Evolutionary conservation across 2,113 vertebrate genomes (phyloP).

Genomic region (Oncorhynchus kisutch): DNA sequence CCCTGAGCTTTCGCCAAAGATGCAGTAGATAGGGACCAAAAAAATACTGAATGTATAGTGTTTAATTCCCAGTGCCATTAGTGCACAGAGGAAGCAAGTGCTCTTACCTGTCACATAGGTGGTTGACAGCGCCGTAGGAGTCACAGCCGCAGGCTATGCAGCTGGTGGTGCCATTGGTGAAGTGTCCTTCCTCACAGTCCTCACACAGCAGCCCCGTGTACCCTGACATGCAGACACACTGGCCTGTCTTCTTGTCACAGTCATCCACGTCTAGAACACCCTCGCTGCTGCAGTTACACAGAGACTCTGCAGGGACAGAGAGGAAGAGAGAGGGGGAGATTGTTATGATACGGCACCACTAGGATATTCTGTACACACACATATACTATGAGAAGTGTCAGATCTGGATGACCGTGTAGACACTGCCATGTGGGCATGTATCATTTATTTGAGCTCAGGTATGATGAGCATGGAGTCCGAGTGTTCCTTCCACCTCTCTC

Average conservation of each 20-base stretch:
- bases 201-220: constrained; percentile 73
- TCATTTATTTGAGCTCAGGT: constrained; percentile 61
- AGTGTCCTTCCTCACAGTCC: constrained; percentile 74
- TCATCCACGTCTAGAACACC: constrained; percentile 66
- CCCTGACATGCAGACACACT: constrained; percentile 70
- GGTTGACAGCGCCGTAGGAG: constrained; percentile 67
- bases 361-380: neutral
- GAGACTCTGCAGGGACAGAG: constrained; percentile 36
- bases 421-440: constrained; percentile 33
- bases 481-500: too few species aligned
- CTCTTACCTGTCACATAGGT: constrained; percentile 75
- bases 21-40: too few species aligned
- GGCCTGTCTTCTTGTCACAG: constrained; percentile 68
- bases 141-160: constrained; percentile 75
- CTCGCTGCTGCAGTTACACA: constrained; percentile 75
- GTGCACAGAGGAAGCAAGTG: too few species aligned
- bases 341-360: neutral
- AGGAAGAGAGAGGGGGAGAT: neutral
- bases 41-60: too few species aligned
- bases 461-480: constrained; percentile 34
- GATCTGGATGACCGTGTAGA: constrained; percentile 29
- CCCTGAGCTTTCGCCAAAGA: too few species aligned
- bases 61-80: too few species aligned
- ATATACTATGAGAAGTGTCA: constrained; percentile 23
- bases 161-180: constrained; percentile 72